These are phyloP conservation scores for Chaunax sp. DNA, from an alignment of 2,797 vertebrate genomes.

Conservation along the genomic window DNA sequence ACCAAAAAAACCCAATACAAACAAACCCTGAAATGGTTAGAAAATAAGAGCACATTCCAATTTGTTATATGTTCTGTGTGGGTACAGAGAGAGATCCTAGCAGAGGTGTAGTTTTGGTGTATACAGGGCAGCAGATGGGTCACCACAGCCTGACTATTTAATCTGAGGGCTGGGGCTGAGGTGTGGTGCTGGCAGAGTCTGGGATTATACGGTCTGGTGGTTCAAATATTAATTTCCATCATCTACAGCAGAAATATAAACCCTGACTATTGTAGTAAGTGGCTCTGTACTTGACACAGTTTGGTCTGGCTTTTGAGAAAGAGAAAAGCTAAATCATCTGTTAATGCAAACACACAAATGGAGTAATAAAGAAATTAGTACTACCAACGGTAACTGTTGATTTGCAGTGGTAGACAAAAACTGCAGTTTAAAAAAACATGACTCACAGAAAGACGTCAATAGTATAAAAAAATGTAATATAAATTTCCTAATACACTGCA, in stretches of 20 bases:
- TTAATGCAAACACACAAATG: too few species aligned
- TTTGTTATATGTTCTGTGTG: conserved; percentile 20
- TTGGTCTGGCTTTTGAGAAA: background rate
- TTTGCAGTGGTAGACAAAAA: too few species aligned
- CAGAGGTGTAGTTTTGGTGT: conserved; percentile 37
- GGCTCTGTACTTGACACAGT: conserved; percentile 6
- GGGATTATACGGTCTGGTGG: conserved; percentile 71
- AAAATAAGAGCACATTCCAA: conserved; percentile 31
- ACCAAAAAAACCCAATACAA: background rate
- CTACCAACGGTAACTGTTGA: too few species aligned
- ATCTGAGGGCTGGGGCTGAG: conserved; percentile 41
- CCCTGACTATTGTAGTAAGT: conserved; percentile 30
- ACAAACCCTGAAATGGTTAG: conserved; percentile 3
- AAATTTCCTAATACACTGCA: conserved; percentile 16
- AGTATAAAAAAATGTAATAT: background rate
- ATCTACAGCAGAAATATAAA: conserved; percentile 45
- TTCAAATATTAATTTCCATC: conserved; percentile 66
- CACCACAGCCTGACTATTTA: conserved; percentile 60
- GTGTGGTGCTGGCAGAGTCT: conserved; percentile 33
- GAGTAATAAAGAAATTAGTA: background rate
- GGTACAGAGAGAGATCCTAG: background rate
- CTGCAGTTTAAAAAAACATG: background rate
- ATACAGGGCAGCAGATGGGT: conserved; percentile 67
- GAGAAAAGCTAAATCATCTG: background rate
- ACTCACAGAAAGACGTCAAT: conserved; percentile 8